Percentiles rank a stretch among this genome's conserved stretches.
These are phyloP conservation scores for Vicugna pacos DNA, from an alignment of 2,113 vertebrate genomes.

Conservation along the genomic window DNA sequence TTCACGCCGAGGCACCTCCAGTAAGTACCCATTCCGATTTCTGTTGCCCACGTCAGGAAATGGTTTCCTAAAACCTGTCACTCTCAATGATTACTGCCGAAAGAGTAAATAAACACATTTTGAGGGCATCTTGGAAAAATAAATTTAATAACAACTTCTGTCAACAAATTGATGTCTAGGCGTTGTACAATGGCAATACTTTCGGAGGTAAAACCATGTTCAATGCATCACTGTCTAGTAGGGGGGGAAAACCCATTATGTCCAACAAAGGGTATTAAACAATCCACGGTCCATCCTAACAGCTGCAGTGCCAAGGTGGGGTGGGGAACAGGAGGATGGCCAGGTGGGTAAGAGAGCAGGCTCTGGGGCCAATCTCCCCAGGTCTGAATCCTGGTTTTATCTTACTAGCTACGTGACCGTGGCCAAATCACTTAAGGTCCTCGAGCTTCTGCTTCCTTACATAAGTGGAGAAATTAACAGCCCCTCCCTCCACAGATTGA, in stretches of 20 bases:
- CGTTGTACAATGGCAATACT: background rate
- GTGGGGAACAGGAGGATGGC: too few relatives aligned
- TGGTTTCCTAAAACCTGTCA: constrained; percentile 38
- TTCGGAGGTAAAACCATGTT: background rate
- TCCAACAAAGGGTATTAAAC: background rate
- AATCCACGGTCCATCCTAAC: background rate
- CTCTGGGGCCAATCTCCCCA: background rate
- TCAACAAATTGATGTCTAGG: background rate
- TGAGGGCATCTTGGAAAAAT: background rate
- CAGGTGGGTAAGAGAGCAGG: background rate
- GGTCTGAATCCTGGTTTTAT: background rate
- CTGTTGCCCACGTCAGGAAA: background rate
- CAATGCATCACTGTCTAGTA: background rate
- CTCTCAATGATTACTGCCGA: background rate
- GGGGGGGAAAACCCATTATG: background rate
- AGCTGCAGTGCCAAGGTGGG: background rate
- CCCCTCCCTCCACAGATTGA: background rate
- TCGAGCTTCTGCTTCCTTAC: background rate
- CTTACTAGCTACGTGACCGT: background rate
- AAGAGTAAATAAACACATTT: background rate
- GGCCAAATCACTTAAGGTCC: background rate
- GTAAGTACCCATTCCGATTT: constrained; percentile 23
- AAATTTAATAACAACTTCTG: background rate
- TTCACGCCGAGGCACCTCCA: constrained; percentile 36
- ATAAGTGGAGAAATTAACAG: background rate